phyloP scores from a whole-genome alignment of 2,888 invertebrate genomes.

The Heliconius ismenius region DNA sequence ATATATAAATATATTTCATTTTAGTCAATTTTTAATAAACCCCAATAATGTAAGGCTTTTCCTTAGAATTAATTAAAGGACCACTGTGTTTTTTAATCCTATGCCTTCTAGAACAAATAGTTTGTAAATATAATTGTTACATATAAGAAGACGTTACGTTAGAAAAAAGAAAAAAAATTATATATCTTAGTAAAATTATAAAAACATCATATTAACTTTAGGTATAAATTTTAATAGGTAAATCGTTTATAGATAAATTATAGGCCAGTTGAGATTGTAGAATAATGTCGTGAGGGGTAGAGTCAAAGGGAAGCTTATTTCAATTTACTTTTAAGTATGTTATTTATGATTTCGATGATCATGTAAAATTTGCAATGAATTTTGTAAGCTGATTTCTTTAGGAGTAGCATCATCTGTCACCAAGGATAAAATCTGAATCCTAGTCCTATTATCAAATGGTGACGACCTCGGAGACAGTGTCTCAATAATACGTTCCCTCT shows the following conservation, averaged over 20 bases:
- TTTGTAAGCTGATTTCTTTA: background rate
- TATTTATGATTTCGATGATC: background rate
- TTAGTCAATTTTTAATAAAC: constrained; percentile 52
- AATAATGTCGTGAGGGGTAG: background rate
- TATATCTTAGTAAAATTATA: constrained; percentile 45
- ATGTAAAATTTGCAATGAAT: background rate
- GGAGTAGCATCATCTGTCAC: background rate
- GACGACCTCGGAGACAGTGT: background rate
- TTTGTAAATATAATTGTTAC: constrained; percentile 44
- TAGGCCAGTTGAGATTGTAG: constrained; percentile 19
- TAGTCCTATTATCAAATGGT: background rate
- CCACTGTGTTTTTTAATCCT: constrained; percentile 70
- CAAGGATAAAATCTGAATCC: background rate
- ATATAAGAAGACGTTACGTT: constrained; percentile 43
- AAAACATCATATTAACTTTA: constrained; percentile 25
- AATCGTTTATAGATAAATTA: constrained; percentile 9
- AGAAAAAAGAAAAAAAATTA: constrained; percentile 47
- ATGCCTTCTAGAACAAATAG: constrained; percentile 62
- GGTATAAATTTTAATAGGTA: constrained; percentile 27
- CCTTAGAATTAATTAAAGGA: constrained; percentile 58
- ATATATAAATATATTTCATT: constrained; percentile 38
- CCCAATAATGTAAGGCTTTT: constrained; percentile 49
- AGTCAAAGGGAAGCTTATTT: background rate
- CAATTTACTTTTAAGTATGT: background rate
- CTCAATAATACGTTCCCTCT: background rate